Percentiles rank a stretch among this genome's conserved stretches.
These are phyloP conservation scores for Lagria hirta DNA, from an alignment of 2,888 invertebrate genomes.

Conservation along the genomic window DNA sequence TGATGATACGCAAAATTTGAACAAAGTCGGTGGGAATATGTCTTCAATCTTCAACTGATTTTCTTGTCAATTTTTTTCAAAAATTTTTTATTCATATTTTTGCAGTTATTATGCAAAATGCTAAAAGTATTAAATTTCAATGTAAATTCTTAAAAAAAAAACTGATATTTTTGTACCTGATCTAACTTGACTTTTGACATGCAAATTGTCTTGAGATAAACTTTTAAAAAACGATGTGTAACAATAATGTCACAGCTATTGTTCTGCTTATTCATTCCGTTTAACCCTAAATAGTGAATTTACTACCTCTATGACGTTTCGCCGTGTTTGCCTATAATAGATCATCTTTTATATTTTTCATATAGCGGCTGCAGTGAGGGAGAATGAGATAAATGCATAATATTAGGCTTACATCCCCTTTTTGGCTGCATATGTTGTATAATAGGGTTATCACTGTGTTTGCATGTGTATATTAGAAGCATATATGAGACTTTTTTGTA, in stretches of 20 bases:
- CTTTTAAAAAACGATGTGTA: conserved; percentile 44
- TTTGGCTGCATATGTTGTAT: conserved; percentile 39
- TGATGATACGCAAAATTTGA: conserved; percentile 16
- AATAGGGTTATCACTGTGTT: conserved; percentile 46
- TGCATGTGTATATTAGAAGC: conserved; percentile 45
- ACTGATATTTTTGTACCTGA: conserved; percentile 15
- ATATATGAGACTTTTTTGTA: conserved; percentile 43
- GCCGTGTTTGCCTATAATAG: conserved; percentile 28
- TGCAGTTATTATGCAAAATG: conserved; percentile 2
- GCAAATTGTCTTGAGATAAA: conserved; percentile 32
- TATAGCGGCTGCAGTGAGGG: conserved; percentile 17
- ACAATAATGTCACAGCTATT: conserved; percentile 43
- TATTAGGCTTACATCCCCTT: conserved; percentile 35
- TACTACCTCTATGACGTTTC: conserved; percentile 32
- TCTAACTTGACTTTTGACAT: conserved; percentile 31
- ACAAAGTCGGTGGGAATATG: conserved; percentile 11
- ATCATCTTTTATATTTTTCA: conserved; percentile 24
- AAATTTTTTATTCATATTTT: neutral
- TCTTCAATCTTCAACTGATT: conserved; percentile 16
- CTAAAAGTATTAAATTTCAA: conserved; percentile 22
- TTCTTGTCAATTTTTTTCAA: conserved; percentile 3
- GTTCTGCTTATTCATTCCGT: conserved; percentile 26
- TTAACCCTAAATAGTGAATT: conserved; percentile 36
- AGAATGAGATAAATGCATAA: conserved; percentile 34
- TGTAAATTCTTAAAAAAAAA: conserved; percentile 1